phyloP scores from a whole-genome alignment of 2,113 vertebrate species.

The Heptranchias perlo region DNA sequence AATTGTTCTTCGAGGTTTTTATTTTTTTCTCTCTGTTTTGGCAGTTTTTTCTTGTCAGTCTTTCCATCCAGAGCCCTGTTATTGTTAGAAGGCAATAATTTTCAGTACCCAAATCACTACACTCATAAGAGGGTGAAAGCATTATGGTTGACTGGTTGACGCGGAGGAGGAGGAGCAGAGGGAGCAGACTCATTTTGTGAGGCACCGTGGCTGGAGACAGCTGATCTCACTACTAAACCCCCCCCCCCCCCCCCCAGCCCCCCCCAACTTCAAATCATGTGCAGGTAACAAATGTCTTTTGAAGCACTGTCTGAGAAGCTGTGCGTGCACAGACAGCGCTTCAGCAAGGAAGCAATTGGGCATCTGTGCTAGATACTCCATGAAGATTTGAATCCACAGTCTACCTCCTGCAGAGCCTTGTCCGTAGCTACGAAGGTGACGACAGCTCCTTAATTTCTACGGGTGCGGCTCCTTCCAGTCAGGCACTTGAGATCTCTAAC shows the following conservation, averaged over 20 bases:
- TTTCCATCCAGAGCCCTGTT: background rate
- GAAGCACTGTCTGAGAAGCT: background rate
- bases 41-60: background rate
- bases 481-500: background rate
- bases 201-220: background rate
- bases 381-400: background rate
- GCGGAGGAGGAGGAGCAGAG: too few relatives aligned
- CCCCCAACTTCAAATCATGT: background rate
- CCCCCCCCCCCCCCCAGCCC: too few relatives aligned
- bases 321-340: background rate
- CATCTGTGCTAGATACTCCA: background rate
- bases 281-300: background rate
- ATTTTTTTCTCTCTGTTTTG: background rate
- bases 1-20: too few relatives aligned
- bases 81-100: background rate
- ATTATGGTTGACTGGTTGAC: too few relatives aligned
- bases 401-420: background rate
- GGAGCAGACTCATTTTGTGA: background rate
- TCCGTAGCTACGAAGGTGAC: background rate
- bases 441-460: background rate
- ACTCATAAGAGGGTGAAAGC: background rate
- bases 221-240: background rate
- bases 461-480: background rate
- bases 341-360: background rate
- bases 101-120: background rate